Evolutionary conservation across 2,797 vertebrate species (phyloP).

Genomic region (Threskiornis aethiopicus): DNA sequence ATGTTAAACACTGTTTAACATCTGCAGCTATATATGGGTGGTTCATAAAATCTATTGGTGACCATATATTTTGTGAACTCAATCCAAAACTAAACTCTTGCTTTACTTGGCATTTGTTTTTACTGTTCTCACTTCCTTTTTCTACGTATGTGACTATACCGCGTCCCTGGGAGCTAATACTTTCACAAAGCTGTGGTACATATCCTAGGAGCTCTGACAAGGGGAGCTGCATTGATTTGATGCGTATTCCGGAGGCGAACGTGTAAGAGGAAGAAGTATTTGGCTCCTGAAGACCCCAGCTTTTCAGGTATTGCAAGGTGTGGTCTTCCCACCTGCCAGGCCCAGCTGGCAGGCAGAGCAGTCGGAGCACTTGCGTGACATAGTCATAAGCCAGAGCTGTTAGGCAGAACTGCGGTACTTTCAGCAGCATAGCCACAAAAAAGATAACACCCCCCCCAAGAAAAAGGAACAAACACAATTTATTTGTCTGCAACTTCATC

Average conservation of each 20-base stretch:
- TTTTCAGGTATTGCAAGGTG: background rate
- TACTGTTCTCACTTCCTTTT: background rate
- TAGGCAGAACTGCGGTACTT: background rate
- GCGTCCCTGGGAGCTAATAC: background rate
- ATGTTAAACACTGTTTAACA: background rate
- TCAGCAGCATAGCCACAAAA: background rate
- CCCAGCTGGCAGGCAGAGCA: background rate
- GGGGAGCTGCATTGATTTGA: background rate
- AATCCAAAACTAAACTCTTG: background rate
- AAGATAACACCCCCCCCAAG: background rate
- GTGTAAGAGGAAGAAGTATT: background rate
- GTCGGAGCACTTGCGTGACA: background rate
- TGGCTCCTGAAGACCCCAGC: background rate
- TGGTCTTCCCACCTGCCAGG: background rate
- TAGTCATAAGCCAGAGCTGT: background rate
- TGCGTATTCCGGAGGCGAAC: background rate
- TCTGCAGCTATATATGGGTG: background rate
- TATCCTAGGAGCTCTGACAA: background rate
- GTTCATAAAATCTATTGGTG: background rate
- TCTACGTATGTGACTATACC: background rate
- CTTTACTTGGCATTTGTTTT: constrained; percentile 7
- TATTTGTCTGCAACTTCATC: background rate
- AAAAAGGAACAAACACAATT: background rate
- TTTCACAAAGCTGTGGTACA: background rate
- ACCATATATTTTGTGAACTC: background rate